A percentile compares a stretch with the other conserved stretches of the same genome.
These are phyloP conservation scores for Metallyticus violacea DNA, from an alignment of 2,888 invertebrate species.

Conservation along the genomic window DNA sequence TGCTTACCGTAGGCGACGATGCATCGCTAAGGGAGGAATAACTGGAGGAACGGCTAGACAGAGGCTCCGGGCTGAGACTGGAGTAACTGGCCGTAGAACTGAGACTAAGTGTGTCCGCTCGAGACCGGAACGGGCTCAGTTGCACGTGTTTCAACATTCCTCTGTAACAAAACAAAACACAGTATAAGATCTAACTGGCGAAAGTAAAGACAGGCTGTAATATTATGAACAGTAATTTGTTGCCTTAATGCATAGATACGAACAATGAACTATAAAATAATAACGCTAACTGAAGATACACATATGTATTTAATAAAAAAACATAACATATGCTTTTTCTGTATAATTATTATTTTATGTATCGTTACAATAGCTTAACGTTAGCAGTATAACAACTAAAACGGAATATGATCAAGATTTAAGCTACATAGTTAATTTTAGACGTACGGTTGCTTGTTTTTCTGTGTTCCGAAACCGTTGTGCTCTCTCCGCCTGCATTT, in stretches of 20 bases:
- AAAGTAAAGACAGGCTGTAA: neutral
- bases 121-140: conserved; percentile 80
- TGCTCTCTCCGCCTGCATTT: too few relatives aligned
- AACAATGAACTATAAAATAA: neutral
- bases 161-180: neutral
- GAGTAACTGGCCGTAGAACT: conserved; percentile 67
- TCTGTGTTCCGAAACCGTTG: too few relatives aligned
- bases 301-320: too few relatives aligned
- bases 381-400: too few relatives aligned
- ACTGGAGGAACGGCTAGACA: conserved; percentile 66
- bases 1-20: conserved; percentile 49
- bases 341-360: too few relatives aligned
- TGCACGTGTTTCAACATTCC: conserved; percentile 88
- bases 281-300: too few relatives aligned
- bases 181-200: neutral
- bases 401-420: too few relatives aligned
- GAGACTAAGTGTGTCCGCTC: conserved; percentile 75
- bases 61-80: conserved; percentile 68
- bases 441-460: too few relatives aligned
- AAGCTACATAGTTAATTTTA: too few relatives aligned
- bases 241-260: neutral
- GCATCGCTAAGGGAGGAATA: conserved; percentile 59
- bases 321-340: too few relatives aligned
- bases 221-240: too few relatives aligned
- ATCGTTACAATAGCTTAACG: too few relatives aligned